Base-by-base conservation (phyloP, 1,140 invertebrate species). In the Drosophila serrata region DNA sequence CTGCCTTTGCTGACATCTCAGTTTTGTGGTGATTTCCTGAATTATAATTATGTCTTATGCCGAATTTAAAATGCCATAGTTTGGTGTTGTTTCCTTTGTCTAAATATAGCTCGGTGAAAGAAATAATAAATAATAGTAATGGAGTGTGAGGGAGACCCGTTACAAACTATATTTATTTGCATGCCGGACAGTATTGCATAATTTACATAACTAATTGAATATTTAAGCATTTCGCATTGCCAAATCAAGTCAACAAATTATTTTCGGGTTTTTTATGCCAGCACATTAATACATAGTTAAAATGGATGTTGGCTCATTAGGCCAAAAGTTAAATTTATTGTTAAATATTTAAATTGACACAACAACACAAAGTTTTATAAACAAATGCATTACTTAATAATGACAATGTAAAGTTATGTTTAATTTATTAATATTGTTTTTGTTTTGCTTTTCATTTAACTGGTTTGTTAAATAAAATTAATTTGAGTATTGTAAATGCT, bases 191-290 rank as follows among this genome's bases (percentile, higher is more conserved):
- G 12, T 43, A 75, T 79, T 86, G 58, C 75, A 70, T 64, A 67
- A 87, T 79, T 86, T 69, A 69, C 76, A 85, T 63, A 81, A 56
- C 75, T 56, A 65, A 80, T 79, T 85, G 79, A 74, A 87, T 82
- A 87, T 86, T 75, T 79, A 75, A 73, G 62, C 56, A 31, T 64
- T 62, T 46, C 42, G 51, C 27, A 48, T 72, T 77, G 80, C 75
- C 39, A 82, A 82, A 78, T 63, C 60, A 57, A 51, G 67, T 31
- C 24, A 60, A 61, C 29, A 39, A 62, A 70, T 19, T 31, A 39
- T 46, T 19, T 70, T 40, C 1, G 0, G 0, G 8, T n/a, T 19
- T 61, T 70, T 45, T 56, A 42, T 43, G 48, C 43, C 46, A 68
- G 19, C 57, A 22, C 42, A 48, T 79, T 64, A 58, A 73, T 31